Base-by-base conservation (phyloP, 2,113 vertebrate genomes). In the Myanophis thanlyinensis region DNA sequence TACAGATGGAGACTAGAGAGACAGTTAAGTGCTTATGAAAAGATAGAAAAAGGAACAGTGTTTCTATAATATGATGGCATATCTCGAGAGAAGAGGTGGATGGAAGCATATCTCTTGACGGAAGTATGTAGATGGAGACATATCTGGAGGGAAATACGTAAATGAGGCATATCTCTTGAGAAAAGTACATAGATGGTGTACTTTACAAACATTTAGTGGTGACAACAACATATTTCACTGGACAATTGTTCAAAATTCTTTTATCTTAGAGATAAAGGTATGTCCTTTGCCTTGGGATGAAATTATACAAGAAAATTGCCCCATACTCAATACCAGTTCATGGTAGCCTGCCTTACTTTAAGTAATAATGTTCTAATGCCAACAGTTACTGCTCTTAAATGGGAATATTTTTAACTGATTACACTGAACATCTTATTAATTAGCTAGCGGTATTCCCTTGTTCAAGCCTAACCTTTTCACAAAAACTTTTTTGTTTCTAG, bases 381-480 rank as follows among this genome's bases (percentile, higher is more conserved):
- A 91, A 91, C 25, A 56, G 15, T 53, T 84, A 25, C 51, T 13
- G 11, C 9, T 85, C 56, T 86, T 20, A 88, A 62, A 6, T 18
- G 48, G 87, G 92, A 95, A 93, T 46, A 91, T 15, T 88, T 90
- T 90, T 44, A 90, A 62, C 44, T 2, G 20, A 25, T 47, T 56
- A 18, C 84, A 30, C 85, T 52, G 56, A 90, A 7, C 0, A 0
- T 47, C 89, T 92, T 89, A 93, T 94, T 93, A 93, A 89, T 95
- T 87, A 95, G 89, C 53, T 90, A 85, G 20, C 53, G 89, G 46
- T 48, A 25, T 95, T 89, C 54, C 94, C 93, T 27, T 48, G 47
- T 59, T 95, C 95, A 88, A 88, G 92, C 84, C 30, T 95, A 48
- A 92, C 25, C 92, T 73, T 49, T 95, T 92, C 85, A 94, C 91